Evolutionary conservation across 2,888 invertebrate species (phyloP).

Genomic region (Polydesmus complanatus): DNA sequence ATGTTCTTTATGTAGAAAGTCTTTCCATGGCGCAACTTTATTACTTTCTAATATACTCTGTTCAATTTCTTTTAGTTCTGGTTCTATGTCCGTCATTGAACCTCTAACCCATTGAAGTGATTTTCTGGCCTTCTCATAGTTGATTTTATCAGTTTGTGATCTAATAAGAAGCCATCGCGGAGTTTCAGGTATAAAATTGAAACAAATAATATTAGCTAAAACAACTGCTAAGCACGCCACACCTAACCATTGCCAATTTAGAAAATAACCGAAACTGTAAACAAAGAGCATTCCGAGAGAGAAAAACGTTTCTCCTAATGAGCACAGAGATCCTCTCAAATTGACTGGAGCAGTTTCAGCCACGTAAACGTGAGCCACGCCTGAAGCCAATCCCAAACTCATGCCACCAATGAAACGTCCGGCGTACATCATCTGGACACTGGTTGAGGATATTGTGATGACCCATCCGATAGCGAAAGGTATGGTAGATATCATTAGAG

Average conservation of each 20-base stretch:
- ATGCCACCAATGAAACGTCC: constrained; percentile 18
- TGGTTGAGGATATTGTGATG: constrained; percentile 14
- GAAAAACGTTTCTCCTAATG: constrained; percentile 14
- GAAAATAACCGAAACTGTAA: constrained; percentile 9
- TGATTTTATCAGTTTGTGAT: neutral
- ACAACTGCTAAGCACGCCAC: constrained; percentile 7
- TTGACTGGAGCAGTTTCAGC: constrained; percentile 17
- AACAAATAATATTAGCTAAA: neutral
- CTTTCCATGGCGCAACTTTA: constrained; percentile 1
- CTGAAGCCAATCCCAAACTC: constrained; percentile 17
- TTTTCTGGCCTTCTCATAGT: constrained; percentile 6
- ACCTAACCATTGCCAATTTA: constrained; percentile 12
- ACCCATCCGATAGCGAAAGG: constrained; percentile 18
- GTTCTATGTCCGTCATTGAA: constrained; percentile 3
- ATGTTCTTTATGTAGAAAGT: constrained; percentile 5
- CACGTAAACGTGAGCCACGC: constrained; percentile 11
- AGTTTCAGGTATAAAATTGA: constrained; percentile 13
- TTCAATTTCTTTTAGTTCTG: constrained; percentile 5
- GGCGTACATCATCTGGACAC: constrained; percentile 11
- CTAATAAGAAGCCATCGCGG: constrained; percentile 8
- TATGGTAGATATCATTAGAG: constrained; percentile 14
- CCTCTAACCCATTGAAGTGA: constrained; percentile 7
- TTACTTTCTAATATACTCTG: constrained; percentile 1
- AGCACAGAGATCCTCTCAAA: constrained; percentile 17
- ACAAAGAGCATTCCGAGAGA: constrained; percentile 11